Base-by-base conservation (phyloP, 1,140 invertebrate genomes). In the Helicoverpa zea region DNA sequence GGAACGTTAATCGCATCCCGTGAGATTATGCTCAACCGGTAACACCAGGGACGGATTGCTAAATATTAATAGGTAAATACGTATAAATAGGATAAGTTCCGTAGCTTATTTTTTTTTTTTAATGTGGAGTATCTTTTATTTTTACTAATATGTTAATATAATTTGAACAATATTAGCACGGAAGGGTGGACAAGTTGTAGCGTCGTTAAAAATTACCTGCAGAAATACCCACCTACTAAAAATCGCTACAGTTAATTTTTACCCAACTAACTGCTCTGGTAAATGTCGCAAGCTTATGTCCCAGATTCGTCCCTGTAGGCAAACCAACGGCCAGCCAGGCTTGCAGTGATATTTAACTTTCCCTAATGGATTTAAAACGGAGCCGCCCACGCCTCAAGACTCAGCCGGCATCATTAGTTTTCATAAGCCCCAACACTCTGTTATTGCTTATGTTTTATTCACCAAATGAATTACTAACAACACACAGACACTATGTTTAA, bases 321-420 rank as follows among this genome's bases (percentile, higher is more conserved):
- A 51, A 72, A 51, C 68, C 59, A 59, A 51, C 23, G 18, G 10
- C 47, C 58, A 18, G 14, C 51, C 23, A 63, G 73, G 73, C 68
- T 68, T 68, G 64, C 79, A 59, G 81, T 80, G 75, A 84, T 86
- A 86, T 83, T 84, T 86, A 79, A 83, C 78, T 70, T 66, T 61
- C 78, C 75, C 81, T 86, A 84, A 86, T 86, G 85, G 85, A 81
- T 84, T 84, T 86, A 86, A 84, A 83, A 83, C 83, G 70, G 80
- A 81, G 80, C 74, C 82, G 80, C 68, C 80, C 82, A 74, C 81
- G 74, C 74, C 77, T 66, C 63, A 79, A 78, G 59, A 80, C 73
- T 77, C 70, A 10, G 29, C 30, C 63, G 61, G 14, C 9, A 64
- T 61, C 78, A 80, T 80, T 80, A 80, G 78, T 80, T 80, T 73